phyloP scores from a whole-genome alignment of 2,797 vertebrate genomes.

The Melanotaenia trifasciata region DNA sequence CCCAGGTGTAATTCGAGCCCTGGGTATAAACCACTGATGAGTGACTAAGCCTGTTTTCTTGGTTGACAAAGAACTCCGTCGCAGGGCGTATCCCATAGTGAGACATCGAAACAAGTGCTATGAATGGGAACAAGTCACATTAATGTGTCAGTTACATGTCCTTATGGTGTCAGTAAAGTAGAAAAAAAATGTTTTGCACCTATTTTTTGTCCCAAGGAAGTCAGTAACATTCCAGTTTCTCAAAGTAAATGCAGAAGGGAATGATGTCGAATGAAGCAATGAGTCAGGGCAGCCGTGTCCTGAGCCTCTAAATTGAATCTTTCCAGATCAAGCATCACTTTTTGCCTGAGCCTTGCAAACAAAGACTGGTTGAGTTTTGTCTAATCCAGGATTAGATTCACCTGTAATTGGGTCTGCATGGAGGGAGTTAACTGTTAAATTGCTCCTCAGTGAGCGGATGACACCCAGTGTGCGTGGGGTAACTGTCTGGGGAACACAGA shows the following conservation, averaged over 20 bases:
- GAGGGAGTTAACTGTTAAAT: slow-evolving; percentile 70
- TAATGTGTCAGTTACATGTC: slow-evolving; percentile 46
- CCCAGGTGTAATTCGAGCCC: no score
- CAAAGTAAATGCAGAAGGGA: slow-evolving; percentile 72
- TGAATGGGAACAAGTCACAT: slow-evolving; percentile 7
- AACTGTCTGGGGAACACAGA: slow-evolving; percentile 41
- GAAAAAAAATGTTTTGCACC: slow-evolving; percentile 42
- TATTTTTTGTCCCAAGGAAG: slow-evolving; percentile 33
- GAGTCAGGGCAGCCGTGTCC: slow-evolving; percentile 58
- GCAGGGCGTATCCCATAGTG: neutral
- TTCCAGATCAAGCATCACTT: slow-evolving; percentile 59
- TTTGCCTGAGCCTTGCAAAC: slow-evolving; percentile 67
- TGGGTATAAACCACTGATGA: no score
- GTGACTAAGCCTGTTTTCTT: no score
- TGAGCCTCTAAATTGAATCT: slow-evolving; percentile 73
- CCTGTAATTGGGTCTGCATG: slow-evolving; percentile 66
- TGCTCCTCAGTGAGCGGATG: slow-evolving; percentile 56
- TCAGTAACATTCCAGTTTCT: slow-evolving; percentile 77
- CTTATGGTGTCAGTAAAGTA: slow-evolving; percentile 36
- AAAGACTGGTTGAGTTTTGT: slow-evolving; percentile 70
- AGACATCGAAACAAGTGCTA: neutral
- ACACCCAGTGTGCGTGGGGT: slow-evolving; percentile 42
- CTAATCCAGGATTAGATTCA: slow-evolving; percentile 73
- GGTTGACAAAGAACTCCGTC: no score
- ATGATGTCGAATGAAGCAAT: slow-evolving; percentile 60